Percentiles rank a stretch among this genome's conserved stretches.
Conservation (phyloP, 2,113 vertebrate species). For the Mormoops blainvillei region DNA sequence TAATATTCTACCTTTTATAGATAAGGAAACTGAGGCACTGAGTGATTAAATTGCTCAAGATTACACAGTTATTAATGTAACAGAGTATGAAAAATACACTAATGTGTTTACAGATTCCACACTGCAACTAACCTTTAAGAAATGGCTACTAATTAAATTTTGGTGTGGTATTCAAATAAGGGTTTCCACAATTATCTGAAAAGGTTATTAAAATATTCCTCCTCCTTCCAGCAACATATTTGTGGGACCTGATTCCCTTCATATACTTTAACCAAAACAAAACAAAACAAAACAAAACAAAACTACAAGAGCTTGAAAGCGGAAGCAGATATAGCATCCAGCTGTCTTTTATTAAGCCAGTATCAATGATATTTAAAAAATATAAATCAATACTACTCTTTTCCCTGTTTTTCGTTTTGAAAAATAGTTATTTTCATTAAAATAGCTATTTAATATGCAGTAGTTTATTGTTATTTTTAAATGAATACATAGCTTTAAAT, state of each 20-base stretch:
- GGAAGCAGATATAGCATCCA: not conserved
- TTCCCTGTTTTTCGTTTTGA: not conserved
- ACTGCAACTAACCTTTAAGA: constrained; percentile 5
- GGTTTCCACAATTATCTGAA: not conserved
- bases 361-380: constrained; percentile 12
- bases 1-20: not conserved
- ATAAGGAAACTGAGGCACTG: not conserved
- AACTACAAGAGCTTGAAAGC: not conserved
- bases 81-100: not conserved
- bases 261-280: constrained; percentile 4
- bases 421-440: not conserved
- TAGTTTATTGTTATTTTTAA: not conserved
- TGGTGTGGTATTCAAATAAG: not conserved
- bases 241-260: not conserved
- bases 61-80: not conserved
- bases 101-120: not conserved
- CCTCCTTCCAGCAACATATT: not conserved
- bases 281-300: not conserved
- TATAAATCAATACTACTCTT: not conserved
- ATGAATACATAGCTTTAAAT: not conserved
- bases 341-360: not conserved
- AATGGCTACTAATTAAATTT: not conserved
- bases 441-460: constrained; percentile 1
- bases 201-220: constrained; percentile 5
- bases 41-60: not conserved